Evolutionary conservation across 2,888 invertebrate species (phyloP).

Genomic region (Ferdinandea cuprea): DNA sequence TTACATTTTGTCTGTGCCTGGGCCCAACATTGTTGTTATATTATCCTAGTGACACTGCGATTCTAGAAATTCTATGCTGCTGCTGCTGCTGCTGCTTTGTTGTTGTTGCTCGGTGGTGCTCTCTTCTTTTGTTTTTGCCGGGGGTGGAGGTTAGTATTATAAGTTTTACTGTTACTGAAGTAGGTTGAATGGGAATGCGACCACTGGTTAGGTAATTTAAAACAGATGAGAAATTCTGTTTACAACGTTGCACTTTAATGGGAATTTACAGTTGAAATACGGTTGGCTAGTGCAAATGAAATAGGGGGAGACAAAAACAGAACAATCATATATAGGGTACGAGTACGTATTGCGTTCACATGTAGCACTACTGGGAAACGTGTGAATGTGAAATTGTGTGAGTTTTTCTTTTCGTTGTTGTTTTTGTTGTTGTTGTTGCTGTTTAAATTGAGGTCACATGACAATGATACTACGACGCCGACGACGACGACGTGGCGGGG

Average conservation of each 20-base stretch:
- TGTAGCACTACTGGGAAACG: slow-evolving; percentile 11
- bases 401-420: too few species aligned
- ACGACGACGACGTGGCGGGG: too few species aligned
- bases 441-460: slow-evolving; percentile 38
- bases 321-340: slow-evolving; percentile 24
- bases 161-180: slow-evolving; percentile 18
- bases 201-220: slow-evolving; percentile 68
- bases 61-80: slow-evolving; percentile 34
- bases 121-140: slow-evolving; percentile 1
- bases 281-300: slow-evolving; percentile 55
- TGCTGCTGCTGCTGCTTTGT: slow-evolving; percentile 2
- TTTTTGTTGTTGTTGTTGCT: too few species aligned
- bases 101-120: neutral
- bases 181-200: slow-evolving; percentile 26
- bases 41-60: slow-evolving; percentile 63
- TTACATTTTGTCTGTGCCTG: slow-evolving; percentile 68
- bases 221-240: slow-evolving; percentile 70
- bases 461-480: slow-evolving; percentile 19
- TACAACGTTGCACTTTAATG: slow-evolving; percentile 70
- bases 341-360: neutral
- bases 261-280: slow-evolving; percentile 66
- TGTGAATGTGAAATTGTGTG: slow-evolving; percentile 35
- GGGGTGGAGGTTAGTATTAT: too few species aligned
- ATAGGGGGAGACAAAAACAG: slow-evolving; percentile 21
- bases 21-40: slow-evolving; percentile 69